phyloP scores from a whole-genome alignment of 2,797 vertebrate species.

The Acrocephalus scirpaceus region DNA sequence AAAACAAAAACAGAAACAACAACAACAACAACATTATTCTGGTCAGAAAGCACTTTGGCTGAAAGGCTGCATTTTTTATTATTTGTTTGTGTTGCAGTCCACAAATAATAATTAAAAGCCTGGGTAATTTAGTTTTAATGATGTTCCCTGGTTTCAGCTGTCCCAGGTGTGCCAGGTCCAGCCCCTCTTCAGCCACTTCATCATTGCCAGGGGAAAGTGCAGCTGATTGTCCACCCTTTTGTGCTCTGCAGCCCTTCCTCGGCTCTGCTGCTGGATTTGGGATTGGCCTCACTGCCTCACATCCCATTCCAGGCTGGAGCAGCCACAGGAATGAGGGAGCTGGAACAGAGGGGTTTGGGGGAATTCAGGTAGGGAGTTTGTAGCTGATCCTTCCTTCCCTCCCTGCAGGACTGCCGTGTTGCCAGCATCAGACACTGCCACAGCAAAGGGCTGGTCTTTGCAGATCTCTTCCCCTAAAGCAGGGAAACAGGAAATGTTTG shows the following conservation, averaged over 20 bases:
- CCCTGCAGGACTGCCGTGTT: neutral
- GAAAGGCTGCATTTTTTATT: conserved; percentile 20
- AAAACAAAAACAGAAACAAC: neutral
- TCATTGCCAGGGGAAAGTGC: neutral
- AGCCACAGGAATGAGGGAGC: neutral
- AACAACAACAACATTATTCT: neutral
- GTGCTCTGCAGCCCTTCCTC: neutral
- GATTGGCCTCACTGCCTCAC: fast-evolving
- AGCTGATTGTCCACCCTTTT: neutral
- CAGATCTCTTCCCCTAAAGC: neutral
- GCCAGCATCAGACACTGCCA: neutral
- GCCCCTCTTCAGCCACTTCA: neutral
- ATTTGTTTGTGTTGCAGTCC: conserved; percentile 15
- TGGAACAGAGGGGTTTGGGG: neutral
- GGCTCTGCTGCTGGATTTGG: neutral
- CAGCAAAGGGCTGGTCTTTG: neutral
- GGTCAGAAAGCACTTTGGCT: conserved; percentile 24
- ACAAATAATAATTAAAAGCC: conserved; percentile 48
- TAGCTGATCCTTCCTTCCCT: neutral
- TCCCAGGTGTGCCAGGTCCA: neutral
- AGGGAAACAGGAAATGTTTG: fast-evolving
- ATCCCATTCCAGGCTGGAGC: neutral
- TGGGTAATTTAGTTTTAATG: conserved; percentile 31
- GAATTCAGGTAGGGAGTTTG: neutral
- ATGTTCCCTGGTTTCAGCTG: conserved; percentile 2